Base-by-base conservation (phyloP, 2,113 vertebrate species). In the Odontesthes bonariensis region DNA sequence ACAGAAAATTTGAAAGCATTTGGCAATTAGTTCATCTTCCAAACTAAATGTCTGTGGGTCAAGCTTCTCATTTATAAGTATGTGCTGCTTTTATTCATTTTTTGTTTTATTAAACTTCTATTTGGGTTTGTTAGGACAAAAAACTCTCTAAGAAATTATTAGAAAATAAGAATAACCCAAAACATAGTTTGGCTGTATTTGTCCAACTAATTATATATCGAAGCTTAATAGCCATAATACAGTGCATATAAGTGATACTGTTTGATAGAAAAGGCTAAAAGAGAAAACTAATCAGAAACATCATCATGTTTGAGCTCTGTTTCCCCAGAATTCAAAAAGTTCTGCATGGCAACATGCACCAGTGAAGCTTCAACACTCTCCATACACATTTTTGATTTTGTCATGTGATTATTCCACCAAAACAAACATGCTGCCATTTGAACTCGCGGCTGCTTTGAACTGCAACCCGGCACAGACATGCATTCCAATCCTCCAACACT, bases 401-500 rank as follows among this genome's bases (percentile, higher is more conserved):
- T 51, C 42, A 67, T 81, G 46, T 57, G 59, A 60, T 63, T 62
- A 44, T 20, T 42, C 56, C 53, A 72, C 54, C 46, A 66, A 8
- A 59, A 31, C 32, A 38, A 82, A 75, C 51, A 57, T 58, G 73
- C 73, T 62, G 79, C 42, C 17, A 53, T 57, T 12, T 54, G 8
- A 75, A 58, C 54, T 72, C 42, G 32, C 53, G 40, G 57, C 81
- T 73, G 58, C 63, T 79, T 19, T 32, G 17, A 74, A 44, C 51
- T 55, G 22, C 16, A 20, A 47, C 53, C 14, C 55, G 8, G 40
- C 54, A 47, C 27, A 77, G 20, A 73, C 33, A 72, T n/a, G 67
- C 49, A 86, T 62, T 75, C 51, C 73, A 77, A 64, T 11, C 55
- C 76, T 31, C 6, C 78, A 52, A 53, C 53, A 13, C 13, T 61